A percentile compares a stretch with the other conserved stretches of the same genome.
Evolutionary conservation across 2,888 invertebrate species (phyloP).

Genomic region (Melipona beecheii): DNA sequence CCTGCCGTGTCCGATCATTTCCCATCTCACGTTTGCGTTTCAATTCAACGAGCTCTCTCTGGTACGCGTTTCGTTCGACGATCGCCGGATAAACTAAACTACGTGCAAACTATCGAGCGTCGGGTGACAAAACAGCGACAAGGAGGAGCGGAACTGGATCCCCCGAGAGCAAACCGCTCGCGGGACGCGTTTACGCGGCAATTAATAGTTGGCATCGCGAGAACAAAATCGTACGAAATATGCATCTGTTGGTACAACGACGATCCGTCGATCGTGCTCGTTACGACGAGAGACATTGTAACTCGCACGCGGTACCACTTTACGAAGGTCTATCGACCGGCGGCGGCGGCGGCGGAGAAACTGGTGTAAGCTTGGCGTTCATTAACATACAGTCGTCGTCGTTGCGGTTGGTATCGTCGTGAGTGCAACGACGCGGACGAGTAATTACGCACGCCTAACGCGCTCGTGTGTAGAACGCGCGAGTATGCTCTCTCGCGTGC

Average conservation of each 20-base stretch:
- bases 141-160: conserved; percentile 6
- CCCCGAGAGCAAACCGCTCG: background rate
- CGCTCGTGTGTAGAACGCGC: conserved; percentile 53
- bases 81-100: background rate
- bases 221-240: conserved; percentile 1
- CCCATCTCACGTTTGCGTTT: conserved; percentile 12
- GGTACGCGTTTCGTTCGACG: too few relatives aligned
- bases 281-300: background rate
- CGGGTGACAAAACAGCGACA: conserved; percentile 19
- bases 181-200: background rate
- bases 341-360: conserved; percentile 45
- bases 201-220: conserved; percentile 25
- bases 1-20: background rate
- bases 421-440: conserved; percentile 63
- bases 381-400: conserved; percentile 64
- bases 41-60: background rate
- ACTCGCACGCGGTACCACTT: conserved; percentile 29
- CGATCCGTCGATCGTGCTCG: conserved; percentile 5
- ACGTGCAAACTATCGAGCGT: background rate
- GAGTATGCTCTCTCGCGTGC: background rate
- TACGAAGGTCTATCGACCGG: conserved; percentile 53
- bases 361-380: conserved; percentile 52
- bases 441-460: conserved; percentile 74
- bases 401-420: conserved; percentile 33
- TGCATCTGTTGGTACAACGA: background rate